Evolutionary conservation across 2,888 invertebrate genomes (phyloP).

Genomic region (Cancer borealis): DNA sequence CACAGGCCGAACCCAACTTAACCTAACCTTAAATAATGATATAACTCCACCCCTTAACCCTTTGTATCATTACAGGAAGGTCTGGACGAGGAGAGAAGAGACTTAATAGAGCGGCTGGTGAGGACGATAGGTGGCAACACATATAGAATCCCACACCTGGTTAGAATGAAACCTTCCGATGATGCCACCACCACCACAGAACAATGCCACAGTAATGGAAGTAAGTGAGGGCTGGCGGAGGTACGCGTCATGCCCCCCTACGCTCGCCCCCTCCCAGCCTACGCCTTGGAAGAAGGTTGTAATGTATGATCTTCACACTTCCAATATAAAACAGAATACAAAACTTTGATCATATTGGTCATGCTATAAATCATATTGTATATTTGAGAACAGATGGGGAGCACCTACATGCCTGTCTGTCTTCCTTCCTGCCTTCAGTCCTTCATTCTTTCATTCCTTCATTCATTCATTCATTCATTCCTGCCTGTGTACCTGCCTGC

Average conservation of each 20-base stretch:
- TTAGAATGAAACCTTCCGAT: not conserved
- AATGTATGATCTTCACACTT: not conserved
- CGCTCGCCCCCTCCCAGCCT: not conserved
- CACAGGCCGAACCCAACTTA: too few species aligned
- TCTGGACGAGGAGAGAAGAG: conserved; percentile 58
- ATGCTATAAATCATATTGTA: not conserved
- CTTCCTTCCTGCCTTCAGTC: too few species aligned
- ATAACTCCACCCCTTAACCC: too few species aligned
- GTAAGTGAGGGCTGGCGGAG: not conserved
- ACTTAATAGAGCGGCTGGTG: conserved; percentile 60
- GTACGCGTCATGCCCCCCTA: not conserved
- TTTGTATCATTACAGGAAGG: not conserved
- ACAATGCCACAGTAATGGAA: not conserved
- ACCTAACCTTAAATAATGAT: too few species aligned
- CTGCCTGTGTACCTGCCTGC: too few species aligned
- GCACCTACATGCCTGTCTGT: not conserved
- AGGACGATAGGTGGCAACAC: conserved; percentile 53
- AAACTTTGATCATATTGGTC: conserved; percentile 34
- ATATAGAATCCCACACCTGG: conserved; percentile 53
- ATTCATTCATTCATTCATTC: too few species aligned
- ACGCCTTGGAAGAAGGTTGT: not conserved
- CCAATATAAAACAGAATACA: not conserved
- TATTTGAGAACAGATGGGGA: not conserved
- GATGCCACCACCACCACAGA: not conserved
- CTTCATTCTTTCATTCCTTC: too few species aligned